Percentiles rank a stretch among this genome's conserved stretches.
Conservation (phyloP, 2,797 vertebrate species). For the Tarsius wallacei region DNA sequence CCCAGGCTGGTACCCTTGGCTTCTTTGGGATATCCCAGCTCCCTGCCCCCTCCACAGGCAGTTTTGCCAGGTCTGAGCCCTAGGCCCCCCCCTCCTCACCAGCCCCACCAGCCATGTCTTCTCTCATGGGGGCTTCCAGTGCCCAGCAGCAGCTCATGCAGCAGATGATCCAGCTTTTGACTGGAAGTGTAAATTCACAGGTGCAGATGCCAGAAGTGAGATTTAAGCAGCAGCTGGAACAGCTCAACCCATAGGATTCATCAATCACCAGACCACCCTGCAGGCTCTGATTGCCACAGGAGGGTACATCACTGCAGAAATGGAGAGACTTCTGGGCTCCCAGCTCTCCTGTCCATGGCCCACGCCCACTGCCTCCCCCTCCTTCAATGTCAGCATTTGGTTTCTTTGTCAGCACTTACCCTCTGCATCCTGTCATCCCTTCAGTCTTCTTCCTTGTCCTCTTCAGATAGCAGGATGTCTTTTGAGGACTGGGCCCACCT, state of each 20-base stretch:
- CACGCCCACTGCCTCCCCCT: neutral
- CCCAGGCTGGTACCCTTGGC: conserved; percentile 97
- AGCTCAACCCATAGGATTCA: conserved; percentile 99
- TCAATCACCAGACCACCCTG: conserved; percentile 98
- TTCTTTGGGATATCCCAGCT: conserved; percentile 92
- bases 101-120: conserved; percentile 89
- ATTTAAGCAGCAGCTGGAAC: conserved; percentile 98
- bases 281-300: conserved; percentile 99
- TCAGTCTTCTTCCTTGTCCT: conserved; percentile 11
- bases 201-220: conserved; percentile 96
- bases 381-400: neutral
- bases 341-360: conserved; percentile 94
- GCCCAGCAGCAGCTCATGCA: conserved; percentile 98
- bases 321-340: conserved; percentile 99
- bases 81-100: conserved; percentile 92
- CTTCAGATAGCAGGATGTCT: conserved; percentile 46
- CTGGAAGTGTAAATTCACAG: conserved; percentile 94
- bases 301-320: conserved; percentile 99
- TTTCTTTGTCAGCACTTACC: conserved; percentile 22
- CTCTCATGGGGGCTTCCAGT: conserved; percentile 92
- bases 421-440: conserved; percentile 13
- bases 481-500: neutral
- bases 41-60: conserved; percentile 90
- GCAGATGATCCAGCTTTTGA: conserved; percentile 99
- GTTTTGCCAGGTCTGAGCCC: conserved; percentile 89